Evolutionary conservation across 2,113 vertebrate species (phyloP).

Genomic region (Phodopus roborovskii): DNA sequence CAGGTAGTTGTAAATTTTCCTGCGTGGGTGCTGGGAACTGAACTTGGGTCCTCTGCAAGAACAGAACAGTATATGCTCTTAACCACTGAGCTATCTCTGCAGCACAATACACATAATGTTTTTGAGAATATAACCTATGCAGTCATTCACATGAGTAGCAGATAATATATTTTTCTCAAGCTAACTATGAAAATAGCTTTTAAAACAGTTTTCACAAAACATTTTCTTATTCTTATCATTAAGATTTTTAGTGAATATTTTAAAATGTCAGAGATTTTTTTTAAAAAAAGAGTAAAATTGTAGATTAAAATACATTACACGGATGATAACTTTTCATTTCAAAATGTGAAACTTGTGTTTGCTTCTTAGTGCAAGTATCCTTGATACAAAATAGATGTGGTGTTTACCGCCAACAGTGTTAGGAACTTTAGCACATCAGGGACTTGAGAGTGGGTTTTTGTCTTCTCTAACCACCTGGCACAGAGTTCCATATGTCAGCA

Average conservation of each 20-base stretch:
- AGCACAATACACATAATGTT: neutral
- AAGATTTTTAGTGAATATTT: constrained; percentile 20
- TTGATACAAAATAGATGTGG: constrained; percentile 10
- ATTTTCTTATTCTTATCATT: neutral
- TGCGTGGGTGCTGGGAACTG: neutral
- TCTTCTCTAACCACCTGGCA: neutral
- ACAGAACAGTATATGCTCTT: neutral
- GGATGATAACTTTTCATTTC: constrained; percentile 4
- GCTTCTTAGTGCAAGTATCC: neutral
- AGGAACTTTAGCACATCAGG: too few relatives aligned
- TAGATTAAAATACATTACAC: neutral
- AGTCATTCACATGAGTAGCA: neutral
- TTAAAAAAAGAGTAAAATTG: neutral
- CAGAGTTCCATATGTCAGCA: too few relatives aligned
- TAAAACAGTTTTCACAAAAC: neutral
- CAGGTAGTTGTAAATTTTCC: neutral
- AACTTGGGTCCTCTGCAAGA: neutral
- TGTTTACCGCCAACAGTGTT: neutral
- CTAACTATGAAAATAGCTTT: neutral
- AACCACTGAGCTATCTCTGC: too few relatives aligned
- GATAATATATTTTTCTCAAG: neutral
- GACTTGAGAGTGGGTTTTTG: rapidly evolving
- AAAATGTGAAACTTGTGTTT: neutral
- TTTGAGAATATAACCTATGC: neutral
- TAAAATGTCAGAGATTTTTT: neutral